phyloP scores from a whole-genome alignment of 2,797 vertebrate genomes.

The Coregonus ussuriensis region DNA sequence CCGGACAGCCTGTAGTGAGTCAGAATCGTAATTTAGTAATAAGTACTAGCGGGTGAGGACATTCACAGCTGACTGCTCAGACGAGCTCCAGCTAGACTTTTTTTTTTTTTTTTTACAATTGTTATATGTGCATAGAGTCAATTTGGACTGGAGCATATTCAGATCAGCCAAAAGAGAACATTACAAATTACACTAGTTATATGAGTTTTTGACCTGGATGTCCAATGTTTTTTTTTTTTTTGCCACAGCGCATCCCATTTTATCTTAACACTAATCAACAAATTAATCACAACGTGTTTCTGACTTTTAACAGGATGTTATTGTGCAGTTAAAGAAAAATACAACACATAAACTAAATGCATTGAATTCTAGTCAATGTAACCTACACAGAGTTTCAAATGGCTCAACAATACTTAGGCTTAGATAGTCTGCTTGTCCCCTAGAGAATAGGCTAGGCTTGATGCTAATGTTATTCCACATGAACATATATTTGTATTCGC shows the following conservation, averaged over 20 bases:
- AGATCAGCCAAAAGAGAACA: neutral
- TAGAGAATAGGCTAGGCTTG: neutral
- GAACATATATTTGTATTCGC: conserved; percentile 41
- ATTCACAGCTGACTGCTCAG: no score
- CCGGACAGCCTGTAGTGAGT: no score
- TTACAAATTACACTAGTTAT: neutral
- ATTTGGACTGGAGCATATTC: neutral
- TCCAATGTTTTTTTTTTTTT: neutral
- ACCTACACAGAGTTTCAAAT: neutral
- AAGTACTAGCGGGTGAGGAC: no score
- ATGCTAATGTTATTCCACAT: conserved; percentile 65
- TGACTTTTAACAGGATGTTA: neutral
- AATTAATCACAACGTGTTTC: neutral
- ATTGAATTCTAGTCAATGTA: neutral
- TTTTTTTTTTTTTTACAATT: neutral
- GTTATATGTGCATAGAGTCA: neutral
- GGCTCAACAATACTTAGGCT: conserved; percentile 16
- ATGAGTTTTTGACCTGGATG: no score
- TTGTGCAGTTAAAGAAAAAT: neutral
- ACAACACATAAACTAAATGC: neutral
- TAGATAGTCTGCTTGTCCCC: conserved; percentile 3
- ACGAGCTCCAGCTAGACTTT: no score
- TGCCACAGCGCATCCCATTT: neutral
- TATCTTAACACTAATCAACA: neutral
- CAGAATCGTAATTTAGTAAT: no score